Conservation (phyloP, 2,888 invertebrate species). For the Hypomecis punctinalis region DNA sequence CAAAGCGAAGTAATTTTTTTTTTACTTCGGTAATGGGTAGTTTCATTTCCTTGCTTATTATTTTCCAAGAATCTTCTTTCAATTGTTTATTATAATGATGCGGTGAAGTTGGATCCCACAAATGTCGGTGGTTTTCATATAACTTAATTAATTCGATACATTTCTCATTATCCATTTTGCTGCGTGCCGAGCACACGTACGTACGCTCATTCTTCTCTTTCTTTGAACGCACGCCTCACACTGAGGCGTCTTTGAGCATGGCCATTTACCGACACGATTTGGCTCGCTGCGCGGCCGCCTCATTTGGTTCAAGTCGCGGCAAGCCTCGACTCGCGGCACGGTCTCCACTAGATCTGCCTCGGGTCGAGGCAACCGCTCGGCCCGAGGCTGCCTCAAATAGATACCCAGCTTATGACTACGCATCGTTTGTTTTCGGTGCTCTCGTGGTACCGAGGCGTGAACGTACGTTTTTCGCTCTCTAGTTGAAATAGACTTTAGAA, state of each 20-base stretch:
- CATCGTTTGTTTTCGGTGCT: no score
- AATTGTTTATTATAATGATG: background rate
- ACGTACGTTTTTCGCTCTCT: no score
- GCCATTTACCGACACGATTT: conserved; percentile 22
- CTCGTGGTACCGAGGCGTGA: no score
- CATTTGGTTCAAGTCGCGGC: conserved; percentile 1
- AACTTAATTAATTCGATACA: conserved; percentile 37
- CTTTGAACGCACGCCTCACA: conserved; percentile 14
- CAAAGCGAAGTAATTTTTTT: background rate
- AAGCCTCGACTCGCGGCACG: conserved; percentile 1
- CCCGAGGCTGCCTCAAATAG: no score
- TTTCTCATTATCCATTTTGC: conserved; percentile 34
- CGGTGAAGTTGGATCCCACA: conserved; percentile 3
- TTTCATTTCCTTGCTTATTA: background rate
- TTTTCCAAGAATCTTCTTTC: conserved; percentile 4
- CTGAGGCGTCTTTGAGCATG: conserved; percentile 26
- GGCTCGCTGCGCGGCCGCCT: background rate
- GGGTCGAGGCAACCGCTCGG: no score
- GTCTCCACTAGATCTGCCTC: conserved; percentile 2
- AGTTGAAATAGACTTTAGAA: no score
- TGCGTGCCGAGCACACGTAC: conserved; percentile 32
- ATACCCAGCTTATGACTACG: no score
- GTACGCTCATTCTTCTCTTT: no score
- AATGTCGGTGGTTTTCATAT: conserved; percentile 25
- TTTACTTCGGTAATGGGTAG: background rate